phyloP scores from a whole-genome alignment of 2,888 invertebrate genomes.

The Acrobasis repandana region DNA sequence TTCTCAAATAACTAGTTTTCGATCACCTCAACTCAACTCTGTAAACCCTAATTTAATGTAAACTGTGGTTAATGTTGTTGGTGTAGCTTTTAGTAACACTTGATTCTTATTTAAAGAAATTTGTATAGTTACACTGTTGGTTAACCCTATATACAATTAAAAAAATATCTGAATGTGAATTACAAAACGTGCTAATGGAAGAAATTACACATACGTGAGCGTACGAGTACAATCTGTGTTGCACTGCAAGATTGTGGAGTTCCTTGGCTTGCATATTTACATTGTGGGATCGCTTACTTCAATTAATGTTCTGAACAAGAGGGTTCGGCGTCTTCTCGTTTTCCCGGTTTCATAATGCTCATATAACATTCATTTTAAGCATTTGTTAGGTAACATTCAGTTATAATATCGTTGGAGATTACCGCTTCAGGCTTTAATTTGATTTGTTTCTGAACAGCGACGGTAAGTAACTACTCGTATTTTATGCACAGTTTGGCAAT shows the following conservation, averaged over 20 bases:
- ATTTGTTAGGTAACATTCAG: background rate
- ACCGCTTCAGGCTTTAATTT: background rate
- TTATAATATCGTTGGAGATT: slow-evolving; percentile 6
- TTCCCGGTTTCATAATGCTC: slow-evolving; percentile 31
- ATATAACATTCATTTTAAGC: background rate
- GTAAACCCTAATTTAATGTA: no score
- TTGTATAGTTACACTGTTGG: no score
- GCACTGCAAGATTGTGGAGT: slow-evolving; percentile 36
- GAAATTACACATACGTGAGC: background rate
- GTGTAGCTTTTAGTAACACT: no score
- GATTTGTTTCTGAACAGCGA: background rate
- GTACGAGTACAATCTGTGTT: slow-evolving; percentile 16
- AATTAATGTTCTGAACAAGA: slow-evolving; percentile 39
- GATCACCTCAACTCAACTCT: no score
- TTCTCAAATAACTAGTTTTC: no score
- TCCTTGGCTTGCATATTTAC: slow-evolving; percentile 42
- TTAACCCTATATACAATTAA: no score
- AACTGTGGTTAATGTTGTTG: no score
- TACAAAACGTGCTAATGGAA: slow-evolving; percentile 2
- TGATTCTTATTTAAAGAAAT: no score
- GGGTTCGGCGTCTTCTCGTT: slow-evolving; percentile 46
- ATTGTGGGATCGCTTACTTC: slow-evolving; percentile 38
- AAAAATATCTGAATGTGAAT: no score
- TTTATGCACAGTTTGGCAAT: no score
- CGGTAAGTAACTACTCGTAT: no score